Evolutionary conservation across 1,140 invertebrate species (phyloP).

Genomic region (Acromyrmex heyeri): DNA sequence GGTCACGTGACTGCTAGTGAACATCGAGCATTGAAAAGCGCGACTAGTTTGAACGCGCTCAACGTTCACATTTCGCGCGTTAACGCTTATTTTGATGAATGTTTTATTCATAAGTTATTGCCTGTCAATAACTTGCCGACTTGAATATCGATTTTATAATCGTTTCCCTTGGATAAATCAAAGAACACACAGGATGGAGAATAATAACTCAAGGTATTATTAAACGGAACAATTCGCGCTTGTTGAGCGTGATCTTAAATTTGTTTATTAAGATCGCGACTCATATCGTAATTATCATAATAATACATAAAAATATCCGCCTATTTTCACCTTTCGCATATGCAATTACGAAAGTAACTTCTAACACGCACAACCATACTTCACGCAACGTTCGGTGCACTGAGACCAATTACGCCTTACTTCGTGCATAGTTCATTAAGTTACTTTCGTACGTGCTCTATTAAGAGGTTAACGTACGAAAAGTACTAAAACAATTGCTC

Average conservation of each 20-base stretch:
- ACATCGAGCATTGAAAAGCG: conserved; percentile 39
- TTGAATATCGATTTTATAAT: not conserved
- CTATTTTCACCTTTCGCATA: conserved; percentile 3
- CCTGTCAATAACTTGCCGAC: not conserved
- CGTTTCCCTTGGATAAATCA: not conserved
- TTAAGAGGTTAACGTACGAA: conserved; percentile 32
- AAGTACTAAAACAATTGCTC: conserved; percentile 5
- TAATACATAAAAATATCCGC: conserved; percentile 27
- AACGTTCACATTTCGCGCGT: not conserved
- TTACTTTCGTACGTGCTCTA: conserved; percentile 19
- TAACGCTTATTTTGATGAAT: conserved; percentile 12
- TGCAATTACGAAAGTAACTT: conserved; percentile 43
- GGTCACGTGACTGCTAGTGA: conserved; percentile 1
- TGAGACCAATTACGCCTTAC: not conserved
- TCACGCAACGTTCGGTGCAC: conserved; percentile 17
- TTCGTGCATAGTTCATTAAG: conserved; percentile 23
- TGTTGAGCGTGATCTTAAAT: not conserved
- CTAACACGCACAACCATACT: not conserved
- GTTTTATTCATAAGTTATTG: conserved; percentile 2
- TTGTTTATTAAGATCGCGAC: not conserved
- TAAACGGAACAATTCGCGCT: not conserved
- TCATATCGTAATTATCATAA: not conserved
- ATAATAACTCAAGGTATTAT: not conserved
- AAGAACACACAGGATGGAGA: not conserved
- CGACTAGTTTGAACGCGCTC: conserved; percentile 45